Percentiles rank a stretch among this genome's conserved stretches.
These are phyloP conservation scores for Lingula anatina DNA, from an alignment of 2,888 invertebrate genomes.

Conservation along the genomic window DNA sequence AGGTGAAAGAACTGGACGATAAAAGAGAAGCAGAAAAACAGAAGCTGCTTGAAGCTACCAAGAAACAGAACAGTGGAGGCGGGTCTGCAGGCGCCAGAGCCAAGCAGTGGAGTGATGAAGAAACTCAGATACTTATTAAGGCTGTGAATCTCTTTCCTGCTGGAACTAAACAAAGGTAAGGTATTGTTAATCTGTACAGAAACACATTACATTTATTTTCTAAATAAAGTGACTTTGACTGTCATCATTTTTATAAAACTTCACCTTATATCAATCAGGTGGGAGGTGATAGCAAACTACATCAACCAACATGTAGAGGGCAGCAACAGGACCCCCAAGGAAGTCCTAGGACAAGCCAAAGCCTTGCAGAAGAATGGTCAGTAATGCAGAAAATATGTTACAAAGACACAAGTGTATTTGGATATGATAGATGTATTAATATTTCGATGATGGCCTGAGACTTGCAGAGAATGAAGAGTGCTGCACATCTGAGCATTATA, in stretches of 20 bases:
- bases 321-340: constrained; percentile 66
- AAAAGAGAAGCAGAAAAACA: constrained; percentile 72
- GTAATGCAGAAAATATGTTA: too few relatives aligned
- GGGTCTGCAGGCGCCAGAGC: constrained; percentile 17
- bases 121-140: constrained; percentile 86
- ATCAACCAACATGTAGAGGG: constrained; percentile 64
- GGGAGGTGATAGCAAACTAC: constrained; percentile 94
- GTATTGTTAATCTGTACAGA: constrained; percentile 5
- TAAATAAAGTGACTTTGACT: too few relatives aligned
- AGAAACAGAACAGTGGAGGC: constrained; percentile 17
- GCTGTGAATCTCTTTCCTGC: constrained; percentile 97
- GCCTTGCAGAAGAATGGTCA: constrained; percentile 73
- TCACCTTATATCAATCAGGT: constrained; percentile 48
- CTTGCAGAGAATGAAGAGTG: too few relatives aligned
- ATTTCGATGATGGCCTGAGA: too few relatives aligned
- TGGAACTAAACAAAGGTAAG: constrained; percentile 79
- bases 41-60: constrained; percentile 34
- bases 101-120: constrained; percentile 75
- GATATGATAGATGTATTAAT: too few relatives aligned
- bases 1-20: constrained; percentile 59
- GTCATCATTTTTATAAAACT: not conserved
- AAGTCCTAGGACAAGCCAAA: constrained; percentile 92
- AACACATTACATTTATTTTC: too few relatives aligned
- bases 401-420: too few relatives aligned
- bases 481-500: too few relatives aligned